These are phyloP conservation scores for Caenorhabditis imperialis DNA, from an alignment of 2,888 invertebrate genomes.

Conservation along the genomic window DNA sequence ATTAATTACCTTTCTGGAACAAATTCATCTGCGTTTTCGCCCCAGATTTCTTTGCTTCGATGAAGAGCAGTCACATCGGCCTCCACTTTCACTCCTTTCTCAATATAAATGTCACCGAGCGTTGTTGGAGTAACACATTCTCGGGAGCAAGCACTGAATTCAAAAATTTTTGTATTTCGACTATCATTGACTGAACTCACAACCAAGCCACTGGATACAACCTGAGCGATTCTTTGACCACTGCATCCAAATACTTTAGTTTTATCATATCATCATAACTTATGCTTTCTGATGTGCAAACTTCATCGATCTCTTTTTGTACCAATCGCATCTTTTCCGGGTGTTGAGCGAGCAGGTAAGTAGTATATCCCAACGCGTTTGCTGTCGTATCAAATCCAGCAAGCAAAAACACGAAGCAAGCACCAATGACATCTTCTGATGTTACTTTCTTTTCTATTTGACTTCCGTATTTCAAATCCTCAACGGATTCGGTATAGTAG, in stretches of 20 bases:
- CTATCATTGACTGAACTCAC: constrained; percentile 51
- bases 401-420: constrained; percentile 70
- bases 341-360: constrained; percentile 79
- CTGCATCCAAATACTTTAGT: constrained; percentile 68
- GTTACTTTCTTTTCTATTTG: constrained; percentile 62
- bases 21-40: constrained; percentile 71
- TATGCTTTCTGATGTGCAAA: constrained; percentile 51
- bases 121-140: constrained; percentile 65
- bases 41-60: constrained; percentile 70
- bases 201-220: constrained; percentile 70
- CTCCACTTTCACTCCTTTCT: constrained; percentile 66
- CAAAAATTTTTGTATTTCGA: too few relatives aligned
- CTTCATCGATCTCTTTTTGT: constrained; percentile 65
- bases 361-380: constrained; percentile 79
- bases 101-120: constrained; percentile 60
- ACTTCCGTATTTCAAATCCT: constrained; percentile 22
- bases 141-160: constrained; percentile 63
- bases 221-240: constrained; percentile 71
- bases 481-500: constrained; percentile 51
- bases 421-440: constrained; percentile 66
- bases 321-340: constrained; percentile 57
- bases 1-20: constrained; percentile 63
- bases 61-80: constrained; percentile 72
- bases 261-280: constrained; percentile 68
- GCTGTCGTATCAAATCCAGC: constrained; percentile 80